Percentiles rank a stretch among this genome's conserved stretches.
phyloP scores from a whole-genome alignment of 2,888 invertebrate genomes.

The Rhamphomyia laevipes region DNA sequence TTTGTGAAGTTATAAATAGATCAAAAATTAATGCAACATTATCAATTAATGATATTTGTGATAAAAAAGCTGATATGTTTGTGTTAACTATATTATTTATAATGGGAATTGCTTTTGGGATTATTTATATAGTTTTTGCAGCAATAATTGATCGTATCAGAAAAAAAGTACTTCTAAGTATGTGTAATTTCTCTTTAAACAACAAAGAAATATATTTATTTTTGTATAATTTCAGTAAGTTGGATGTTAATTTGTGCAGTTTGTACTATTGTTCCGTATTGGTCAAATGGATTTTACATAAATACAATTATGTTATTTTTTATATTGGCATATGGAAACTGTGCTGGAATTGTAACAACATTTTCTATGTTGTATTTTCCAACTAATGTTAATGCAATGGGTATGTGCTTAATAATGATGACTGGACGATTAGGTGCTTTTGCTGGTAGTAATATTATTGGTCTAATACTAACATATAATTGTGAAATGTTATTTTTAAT shows the following conservation, averaged over 20 bases:
- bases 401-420: constrained; percentile 35
- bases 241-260: constrained; percentile 42
- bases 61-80: constrained; percentile 39
- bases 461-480: constrained; percentile 20
- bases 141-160: constrained; percentile 42
- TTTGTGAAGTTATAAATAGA: constrained; percentile 4
- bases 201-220: background rate
- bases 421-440: constrained; percentile 32
- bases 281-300: constrained; percentile 43
- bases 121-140: constrained; percentile 50
- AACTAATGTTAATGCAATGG: constrained; percentile 41
- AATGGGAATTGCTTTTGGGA: constrained; percentile 48
- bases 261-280: constrained; percentile 48
- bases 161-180: constrained; percentile 41
- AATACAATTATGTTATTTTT: constrained; percentile 47
- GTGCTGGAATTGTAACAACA: constrained; percentile 46
- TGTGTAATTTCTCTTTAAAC: constrained; percentile 4
- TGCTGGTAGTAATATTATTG: constrained; percentile 29
- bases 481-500: constrained; percentile 25
- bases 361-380: constrained; percentile 48
- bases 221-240: constrained; percentile 17
- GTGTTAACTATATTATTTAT: constrained; percentile 52
- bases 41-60: background rate
- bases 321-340: constrained; percentile 45
- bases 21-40: background rate